Evolutionary conservation across 2,113 vertebrate genomes (phyloP), one percentile per base, ranked within the genome.

Genomic region (Sarotherodon lohbergeri): DNA sequence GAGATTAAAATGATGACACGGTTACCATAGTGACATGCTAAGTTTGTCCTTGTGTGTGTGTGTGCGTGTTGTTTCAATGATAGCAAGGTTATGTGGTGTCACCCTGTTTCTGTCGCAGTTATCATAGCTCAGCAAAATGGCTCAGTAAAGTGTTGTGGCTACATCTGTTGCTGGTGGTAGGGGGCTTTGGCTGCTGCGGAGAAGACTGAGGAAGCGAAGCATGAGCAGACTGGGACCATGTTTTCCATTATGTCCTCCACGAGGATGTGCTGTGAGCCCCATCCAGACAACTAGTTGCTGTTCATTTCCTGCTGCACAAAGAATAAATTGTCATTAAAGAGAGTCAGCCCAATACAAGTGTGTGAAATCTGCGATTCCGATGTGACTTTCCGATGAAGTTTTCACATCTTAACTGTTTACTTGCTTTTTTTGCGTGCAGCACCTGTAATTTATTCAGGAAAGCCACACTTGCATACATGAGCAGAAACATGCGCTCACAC

Each of bases 131-230:
- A 93, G 93, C 93, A 92, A 84, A 93, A 91, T 3, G 78, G 39
- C 83, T 84, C 50, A n/a, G 90, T 36, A 68, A 88, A 93, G 90
- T 90, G 88, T 91, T 88, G 66, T 85, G 93, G 86, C 80, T 95
- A 54, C 93, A 94, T 94, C 95, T 95, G 95, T 91, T 93, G 91
- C 82, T 92, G 87, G 88, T 34, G 86, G 85, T 54, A 82, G 94
- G 94, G 81, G 85, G 83, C 32, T 79, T 7, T 3, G 13, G 79
- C 82, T 91, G 91, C 91, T 84, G 87, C 32, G 86, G 82, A 88
- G 90, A 86, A 39, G 48, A 84, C 81, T 9, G 78, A 55, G 57
- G 87, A 83, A 83, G 89, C 16, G 7, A 54, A 84, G 85, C 83
- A 48, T 48, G 16, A 73, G 46, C 66, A 71, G 83, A 88, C 83